Base-by-base conservation (phyloP, 2,888 invertebrate species). In the Tinea semifulvella region DNA sequence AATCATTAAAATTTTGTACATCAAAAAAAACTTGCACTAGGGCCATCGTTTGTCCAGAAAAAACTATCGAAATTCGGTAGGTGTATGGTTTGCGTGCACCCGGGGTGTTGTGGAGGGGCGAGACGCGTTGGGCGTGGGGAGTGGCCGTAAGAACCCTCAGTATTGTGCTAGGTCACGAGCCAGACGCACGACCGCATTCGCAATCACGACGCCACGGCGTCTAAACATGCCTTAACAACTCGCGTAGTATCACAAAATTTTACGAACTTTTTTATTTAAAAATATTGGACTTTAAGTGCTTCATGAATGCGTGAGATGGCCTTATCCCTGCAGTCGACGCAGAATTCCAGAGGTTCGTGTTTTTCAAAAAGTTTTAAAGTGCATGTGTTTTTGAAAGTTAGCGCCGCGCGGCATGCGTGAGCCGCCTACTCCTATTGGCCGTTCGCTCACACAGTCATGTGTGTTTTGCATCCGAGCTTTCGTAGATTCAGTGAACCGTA, bases 131-230 rank as follows among this genome's bases (percentile, higher is more conserved):
- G 67, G 58, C 63, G 43, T 65, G 68, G 74, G 72, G 71, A 72
- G 65, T 66, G 68, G 65, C 65, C 63, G 63, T 53, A 56, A 61
- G 65, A 62, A 62, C 58, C 60, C 52, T 54, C 75, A 76, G 85
- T 85, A 82, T 85, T 85, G 85, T 85, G 84, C 85, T 85, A 85
- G 85, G 85, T 85, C 85, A 79, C 72, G 63, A 59, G 54, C 63
- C 63, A 68, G 56, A 64, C 64, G 68, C 67, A 60, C 68, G 50
- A 44, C 53, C 53, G 60, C 69, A 74, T 63, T 70, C 66, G 59
- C 63, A 52, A 61, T 63, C 71, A 66, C 62, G 70, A 70, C 66
- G 59, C 61, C 67, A 66, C 57, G 61, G 56, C 63, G 65, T 58
- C 55, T 60, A 60, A 68, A 72, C 75, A 72, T 74, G 67, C 61